Evolutionary conservation across 92 coral and sea anemone genomes (phyloP), one percentile per base, ranked within the genome.

Genomic region (Zoanthus solanderi): DNA sequence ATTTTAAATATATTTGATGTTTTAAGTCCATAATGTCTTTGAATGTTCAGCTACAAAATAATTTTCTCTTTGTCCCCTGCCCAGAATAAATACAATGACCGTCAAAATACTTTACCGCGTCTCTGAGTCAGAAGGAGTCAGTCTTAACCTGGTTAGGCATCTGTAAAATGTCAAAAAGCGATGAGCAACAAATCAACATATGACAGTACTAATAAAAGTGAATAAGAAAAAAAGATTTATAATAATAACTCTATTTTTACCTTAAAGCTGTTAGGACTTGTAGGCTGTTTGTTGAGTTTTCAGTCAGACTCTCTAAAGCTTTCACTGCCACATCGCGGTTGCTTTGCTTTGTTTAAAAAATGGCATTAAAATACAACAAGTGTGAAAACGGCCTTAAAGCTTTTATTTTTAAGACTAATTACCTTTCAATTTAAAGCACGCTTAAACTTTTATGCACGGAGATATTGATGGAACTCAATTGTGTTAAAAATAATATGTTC

Each of bases 231-330:
- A 30, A 11, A 10, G 10, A 58, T 17, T 12, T 17, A 63, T 1
- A 30, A 15, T 17, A 1, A 10, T 37, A 63, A 5, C 6, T 15
- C 23, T 44, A 28, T 16, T 46, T 81, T 66, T 90, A 97, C 99
- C 99, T 97, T 45, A 97, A 83, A 57, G 99, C 95, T 0, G 98
- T 97, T 34, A 97, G 85, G 72, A 95, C 93, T 77, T 95, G 98
- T 46, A 95, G 92, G 79, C 87, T 78, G 60, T 90, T 92, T 14
- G 89, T 75, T 50, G 98, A 95, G 53, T 91, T 94, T 71, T 96
- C 92, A 34, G 95, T 87, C 31, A 97, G 87, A 58, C 95, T 91
- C 89, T 97, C 99, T 52, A 97, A 88, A 7, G 99, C 98, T 79
- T 89, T 85, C 52, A 97, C 89, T 8, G 98, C 98, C 57, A 97